Evolutionary conservation across 2,888 invertebrate species (phyloP).

Genomic region (Drosophila borborema): DNA sequence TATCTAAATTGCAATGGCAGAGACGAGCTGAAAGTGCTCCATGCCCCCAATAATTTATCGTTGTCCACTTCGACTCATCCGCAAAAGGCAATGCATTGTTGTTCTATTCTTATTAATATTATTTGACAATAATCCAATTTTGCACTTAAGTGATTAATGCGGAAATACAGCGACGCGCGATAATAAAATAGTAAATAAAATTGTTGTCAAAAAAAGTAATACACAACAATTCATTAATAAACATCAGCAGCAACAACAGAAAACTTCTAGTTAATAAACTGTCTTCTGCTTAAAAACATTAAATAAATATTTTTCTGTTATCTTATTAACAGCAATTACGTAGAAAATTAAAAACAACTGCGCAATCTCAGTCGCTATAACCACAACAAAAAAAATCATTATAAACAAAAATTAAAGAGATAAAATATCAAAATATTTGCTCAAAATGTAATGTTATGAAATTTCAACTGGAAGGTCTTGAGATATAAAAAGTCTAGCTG

Average conservation of each 20-base stretch:
- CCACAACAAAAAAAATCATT: not conserved
- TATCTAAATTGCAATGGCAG: slow-evolving; percentile 24
- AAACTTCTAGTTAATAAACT: slow-evolving; percentile 41
- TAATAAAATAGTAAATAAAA: slow-evolving; percentile 15
- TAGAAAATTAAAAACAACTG: slow-evolving; percentile 34
- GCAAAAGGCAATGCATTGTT: slow-evolving; percentile 20
- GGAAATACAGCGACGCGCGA: slow-evolving; percentile 42
- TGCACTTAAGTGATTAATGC: slow-evolving; percentile 55
- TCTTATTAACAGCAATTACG: slow-evolving; percentile 39
- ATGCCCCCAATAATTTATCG: slow-evolving; percentile 35
- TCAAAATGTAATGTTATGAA: not conserved
- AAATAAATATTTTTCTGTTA: slow-evolving; percentile 62
- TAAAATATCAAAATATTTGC: slow-evolving; percentile 4
- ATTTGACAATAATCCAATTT: slow-evolving; percentile 55
- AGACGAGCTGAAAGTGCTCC: slow-evolving; percentile 37
- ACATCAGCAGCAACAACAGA: slow-evolving; percentile 34
- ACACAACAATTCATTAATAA: slow-evolving; percentile 45
- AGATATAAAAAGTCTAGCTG: not conserved
- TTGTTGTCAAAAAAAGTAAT: slow-evolving; percentile 25
- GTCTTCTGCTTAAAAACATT: slow-evolving; percentile 46
- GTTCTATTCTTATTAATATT: slow-evolving; percentile 16
- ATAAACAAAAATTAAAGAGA: slow-evolving; percentile 7
- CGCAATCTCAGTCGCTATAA: slow-evolving; percentile 37
- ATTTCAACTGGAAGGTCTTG: not conserved
- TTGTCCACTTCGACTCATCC: slow-evolving; percentile 34